Conservation (phyloP, 92 coral and sea anemone species). For the Chrysogorgia sp. region DNA sequence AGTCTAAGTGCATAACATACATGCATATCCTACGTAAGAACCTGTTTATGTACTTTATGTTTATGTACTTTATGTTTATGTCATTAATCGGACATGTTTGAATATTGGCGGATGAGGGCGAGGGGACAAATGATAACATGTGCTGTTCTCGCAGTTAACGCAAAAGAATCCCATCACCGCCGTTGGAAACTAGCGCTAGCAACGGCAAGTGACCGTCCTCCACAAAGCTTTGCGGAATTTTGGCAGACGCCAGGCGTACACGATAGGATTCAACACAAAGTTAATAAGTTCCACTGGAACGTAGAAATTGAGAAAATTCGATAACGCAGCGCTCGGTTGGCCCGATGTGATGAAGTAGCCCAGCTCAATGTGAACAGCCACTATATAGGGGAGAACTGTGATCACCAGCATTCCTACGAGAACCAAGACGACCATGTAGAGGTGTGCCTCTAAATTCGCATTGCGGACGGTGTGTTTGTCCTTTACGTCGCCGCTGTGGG, state of each 20-base stretch:
- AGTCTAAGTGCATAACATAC: no score
- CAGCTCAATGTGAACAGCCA: not conserved
- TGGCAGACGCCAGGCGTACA: constrained; percentile 1
- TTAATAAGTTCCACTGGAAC: not conserved
- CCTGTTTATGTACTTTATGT: no score
- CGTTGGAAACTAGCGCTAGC: not conserved
- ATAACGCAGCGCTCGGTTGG: not conserved
- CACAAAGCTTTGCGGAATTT: not conserved
- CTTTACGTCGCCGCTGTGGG: not conserved
- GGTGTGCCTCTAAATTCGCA: not conserved
- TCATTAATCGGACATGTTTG: no score
- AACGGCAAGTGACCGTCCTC: not conserved
- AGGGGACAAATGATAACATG: no score
- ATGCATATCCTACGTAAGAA: no score
- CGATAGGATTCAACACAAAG: not conserved
- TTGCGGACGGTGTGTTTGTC: not conserved
- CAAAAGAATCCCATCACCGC: no score
- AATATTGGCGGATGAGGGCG: no score
- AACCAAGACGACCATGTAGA: not conserved
- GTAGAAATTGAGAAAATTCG: not conserved
- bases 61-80: no score
- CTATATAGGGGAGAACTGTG: not conserved
- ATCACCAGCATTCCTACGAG: not conserved
- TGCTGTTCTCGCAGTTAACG: no score
- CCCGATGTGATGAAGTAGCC: not conserved